Conservation (phyloP, 2,888 invertebrate species). For the Aporophyla nigra region DNA sequence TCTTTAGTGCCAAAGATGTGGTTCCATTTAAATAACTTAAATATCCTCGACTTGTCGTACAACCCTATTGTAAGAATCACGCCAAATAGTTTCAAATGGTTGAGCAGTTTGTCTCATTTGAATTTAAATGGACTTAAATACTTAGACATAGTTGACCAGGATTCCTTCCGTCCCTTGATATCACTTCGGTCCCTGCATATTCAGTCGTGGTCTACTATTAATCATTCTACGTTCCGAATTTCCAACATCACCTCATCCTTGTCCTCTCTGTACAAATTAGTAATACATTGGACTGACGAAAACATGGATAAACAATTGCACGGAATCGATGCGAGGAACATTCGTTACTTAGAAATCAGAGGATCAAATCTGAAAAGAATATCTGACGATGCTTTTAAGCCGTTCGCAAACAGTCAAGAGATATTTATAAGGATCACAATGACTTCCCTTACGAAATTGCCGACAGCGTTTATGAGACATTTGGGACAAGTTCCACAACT, state of each 20-base stretch:
- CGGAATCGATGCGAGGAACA: constrained; percentile 94
- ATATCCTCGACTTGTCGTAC: constrained; percentile 94
- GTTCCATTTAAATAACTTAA: constrained; percentile 93
- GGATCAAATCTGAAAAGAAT: constrained; percentile 94
- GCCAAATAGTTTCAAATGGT: constrained; percentile 93
- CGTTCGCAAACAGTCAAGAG: constrained; percentile 94
- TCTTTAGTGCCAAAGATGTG: constrained; percentile 94
- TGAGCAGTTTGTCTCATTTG: constrained; percentile 93
- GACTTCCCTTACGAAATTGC: constrained; percentile 95
- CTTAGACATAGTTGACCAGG: constrained; percentile 94
- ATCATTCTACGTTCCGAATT: constrained; percentile 92
- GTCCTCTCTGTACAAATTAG: constrained; percentile 94
- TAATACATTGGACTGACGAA: constrained; percentile 94
- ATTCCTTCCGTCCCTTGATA: constrained; percentile 93
- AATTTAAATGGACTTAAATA: constrained; percentile 94
- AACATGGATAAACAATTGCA: constrained; percentile 94
- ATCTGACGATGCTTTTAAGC: constrained; percentile 94
- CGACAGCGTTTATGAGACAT: constrained; percentile 94
- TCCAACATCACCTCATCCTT: constrained; percentile 94
- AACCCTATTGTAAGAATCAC: constrained; percentile 95
- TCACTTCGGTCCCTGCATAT: constrained; percentile 93
- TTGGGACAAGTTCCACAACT: constrained; percentile 95
- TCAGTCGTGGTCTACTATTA: constrained; percentile 94
- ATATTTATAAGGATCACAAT: constrained; percentile 94
- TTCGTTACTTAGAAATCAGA: constrained; percentile 95